Conservation (phyloP, 2,113 vertebrate species). For the Thomomys bottae region DNA sequence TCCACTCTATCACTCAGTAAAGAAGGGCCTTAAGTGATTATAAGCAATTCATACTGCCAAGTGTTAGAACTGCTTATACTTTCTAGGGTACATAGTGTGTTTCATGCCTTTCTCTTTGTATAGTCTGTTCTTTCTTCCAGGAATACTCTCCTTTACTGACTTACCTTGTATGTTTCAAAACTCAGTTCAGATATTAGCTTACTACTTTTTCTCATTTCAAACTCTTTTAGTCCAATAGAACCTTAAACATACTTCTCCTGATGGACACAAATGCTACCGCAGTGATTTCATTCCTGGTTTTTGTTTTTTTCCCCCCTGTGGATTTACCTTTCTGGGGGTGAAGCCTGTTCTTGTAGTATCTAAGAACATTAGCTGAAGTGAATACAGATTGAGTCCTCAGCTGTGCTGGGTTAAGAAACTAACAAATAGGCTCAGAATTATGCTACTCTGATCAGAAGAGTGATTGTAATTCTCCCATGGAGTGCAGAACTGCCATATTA, state of each 20-base stretch:
- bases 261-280: background rate
- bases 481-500: conserved; percentile 70
- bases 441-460: conserved; percentile 57
- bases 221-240: background rate
- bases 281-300: background rate
- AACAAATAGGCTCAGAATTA: conserved; percentile 27
- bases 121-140: background rate
- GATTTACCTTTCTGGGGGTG: background rate
- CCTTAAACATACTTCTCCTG: background rate
- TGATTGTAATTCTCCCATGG: conserved; percentile 58
- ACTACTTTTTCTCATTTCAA: background rate
- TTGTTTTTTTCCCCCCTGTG: background rate
- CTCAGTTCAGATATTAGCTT: background rate
- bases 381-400: conserved; percentile 36
- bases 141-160: background rate
- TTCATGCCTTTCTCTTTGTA: background rate
- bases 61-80: background rate
- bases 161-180: background rate
- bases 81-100: background rate
- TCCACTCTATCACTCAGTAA: background rate
- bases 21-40: background rate
- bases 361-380: background rate
- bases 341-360: background rate
- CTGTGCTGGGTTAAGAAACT: conserved; percentile 6
- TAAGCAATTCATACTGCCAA: background rate